These are phyloP conservation scores for Ctenodactylus gundi DNA, from an alignment of 2,113 vertebrate species.

Conservation along the genomic window DNA sequence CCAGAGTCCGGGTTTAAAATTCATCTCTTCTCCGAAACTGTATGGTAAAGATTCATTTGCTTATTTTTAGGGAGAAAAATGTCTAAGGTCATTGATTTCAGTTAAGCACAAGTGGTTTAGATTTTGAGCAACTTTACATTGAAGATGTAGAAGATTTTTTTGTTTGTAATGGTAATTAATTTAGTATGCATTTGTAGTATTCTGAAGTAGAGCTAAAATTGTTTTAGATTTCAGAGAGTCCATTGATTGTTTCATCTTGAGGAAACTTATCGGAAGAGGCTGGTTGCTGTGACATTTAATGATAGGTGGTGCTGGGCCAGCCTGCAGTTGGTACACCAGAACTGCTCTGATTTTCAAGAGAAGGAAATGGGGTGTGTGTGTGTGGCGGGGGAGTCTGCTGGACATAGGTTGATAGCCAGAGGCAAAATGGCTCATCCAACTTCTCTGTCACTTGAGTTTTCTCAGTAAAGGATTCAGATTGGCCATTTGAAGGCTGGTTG, in stretches of 20 bases:
- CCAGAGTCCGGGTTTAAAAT: neutral
- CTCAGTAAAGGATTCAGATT: neutral
- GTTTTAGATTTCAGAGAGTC: neutral
- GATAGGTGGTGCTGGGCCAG: neutral
- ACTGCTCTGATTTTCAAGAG: constrained; percentile 15
- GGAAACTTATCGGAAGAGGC: neutral
- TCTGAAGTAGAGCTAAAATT: constrained; percentile 13
- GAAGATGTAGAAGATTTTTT: neutral
- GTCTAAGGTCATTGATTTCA: neutral
- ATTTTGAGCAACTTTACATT: neutral
- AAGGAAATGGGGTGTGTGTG: neutral
- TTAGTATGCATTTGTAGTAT: neutral
- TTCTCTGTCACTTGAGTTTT: neutral
- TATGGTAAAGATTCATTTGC: neutral
- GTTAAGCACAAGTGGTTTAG: neutral
- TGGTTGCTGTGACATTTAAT: neutral
- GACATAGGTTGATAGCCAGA: neutral
- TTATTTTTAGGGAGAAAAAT: neutral
- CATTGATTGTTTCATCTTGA: neutral
- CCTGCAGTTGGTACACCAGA: neutral
- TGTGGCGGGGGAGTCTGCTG: neutral
- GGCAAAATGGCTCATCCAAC: neutral
- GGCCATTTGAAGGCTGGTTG: neutral
- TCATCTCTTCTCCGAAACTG: neutral
- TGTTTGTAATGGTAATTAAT: constrained; percentile 8